Percentiles rank a stretch among this genome's conserved stretches.
Conservation (phyloP, 2,888 invertebrate species). For the Ophioninae sp. region DNA sequence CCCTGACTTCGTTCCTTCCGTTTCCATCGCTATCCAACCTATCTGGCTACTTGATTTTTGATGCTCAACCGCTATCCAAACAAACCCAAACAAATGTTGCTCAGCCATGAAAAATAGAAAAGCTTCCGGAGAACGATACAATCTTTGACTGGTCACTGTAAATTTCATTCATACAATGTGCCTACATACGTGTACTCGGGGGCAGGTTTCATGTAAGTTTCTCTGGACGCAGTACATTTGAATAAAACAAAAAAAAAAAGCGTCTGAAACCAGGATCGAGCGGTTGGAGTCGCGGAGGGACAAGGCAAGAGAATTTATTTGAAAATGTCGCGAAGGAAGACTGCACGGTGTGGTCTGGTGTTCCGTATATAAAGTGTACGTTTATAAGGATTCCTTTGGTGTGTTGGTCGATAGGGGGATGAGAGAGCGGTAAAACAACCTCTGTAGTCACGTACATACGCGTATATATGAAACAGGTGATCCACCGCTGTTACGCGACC, state of each 20-base stretch:
- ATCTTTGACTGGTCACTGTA: slow-evolving; percentile 46
- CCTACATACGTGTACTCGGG: slow-evolving; percentile 12
- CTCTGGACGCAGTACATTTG: slow-evolving; percentile 47
- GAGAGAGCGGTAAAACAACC: slow-evolving; percentile 35
- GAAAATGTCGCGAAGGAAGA: slow-evolving; percentile 47
- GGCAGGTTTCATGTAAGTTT: slow-evolving; percentile 55
- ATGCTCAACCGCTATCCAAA: background rate
- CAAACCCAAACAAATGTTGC: background rate
- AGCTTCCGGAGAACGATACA: slow-evolving; percentile 39
- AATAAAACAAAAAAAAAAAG: slow-evolving; percentile 35
- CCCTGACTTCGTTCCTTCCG: too few relatives aligned
- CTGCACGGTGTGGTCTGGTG: slow-evolving; percentile 42
- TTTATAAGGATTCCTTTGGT: background rate
- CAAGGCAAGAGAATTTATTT: slow-evolving; percentile 56
- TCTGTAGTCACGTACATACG: slow-evolving; percentile 48
- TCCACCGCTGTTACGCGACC: slow-evolving; percentile 59
- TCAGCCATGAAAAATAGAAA: slow-evolving; percentile 30
- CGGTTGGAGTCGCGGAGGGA: slow-evolving; percentile 29
- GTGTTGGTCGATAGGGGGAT: slow-evolving; percentile 6
- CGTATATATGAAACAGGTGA: slow-evolving; percentile 52
- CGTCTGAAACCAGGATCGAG: slow-evolving; percentile 41
- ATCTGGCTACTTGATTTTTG: background rate
- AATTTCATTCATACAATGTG: slow-evolving; percentile 57
- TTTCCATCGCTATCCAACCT: too few relatives aligned
- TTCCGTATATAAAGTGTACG: slow-evolving; percentile 34